Base-by-base conservation (phyloP, 2,113 vertebrate genomes). In the Ciconia maguari region DNA sequence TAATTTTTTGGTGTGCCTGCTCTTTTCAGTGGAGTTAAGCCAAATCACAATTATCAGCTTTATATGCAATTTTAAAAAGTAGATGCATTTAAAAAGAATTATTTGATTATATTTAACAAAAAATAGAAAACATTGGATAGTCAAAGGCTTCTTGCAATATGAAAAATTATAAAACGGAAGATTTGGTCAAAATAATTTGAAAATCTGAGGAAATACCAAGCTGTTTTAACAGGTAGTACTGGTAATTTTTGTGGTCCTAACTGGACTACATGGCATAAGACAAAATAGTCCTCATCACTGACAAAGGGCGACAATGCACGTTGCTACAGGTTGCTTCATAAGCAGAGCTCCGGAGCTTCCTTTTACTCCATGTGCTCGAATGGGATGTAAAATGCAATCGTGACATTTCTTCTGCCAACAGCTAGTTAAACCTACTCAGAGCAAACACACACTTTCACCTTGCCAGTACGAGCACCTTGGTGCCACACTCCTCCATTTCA, bases 311-410 rank as follows among this genome's bases (percentile, higher is more conserved):
- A 15, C 34, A 36, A 9, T 1, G 30, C n/a, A 29, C n/a, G 2
- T 27, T 10, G 48, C 76, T 16, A 3, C 11, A 16, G 17, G 22
- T 27, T 68, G 42, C 51, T 87, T n/a, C 55, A 26, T 15, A 25
- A 82, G 25, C 36, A 21, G 30, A 87, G n/a, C 44, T 72, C 42
- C 1, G 0, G 52, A 72, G 24, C 54, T 93, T 36, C 44, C 13
- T 72, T 64, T 71, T n/a, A 10, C 38, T 83, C 41, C 51, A 8
- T 7, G 2, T 36, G 7, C 46, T 69, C 1, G 0, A 34, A 38
- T 5, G 0, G 3, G 48, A 36, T 11, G 8, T 21, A 48, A 62
- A 71, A 52, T 4, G 6, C 16, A n/a, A 38, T 19, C 0, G 1
- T 15, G 30, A 29, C 13, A 5, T 57, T 74, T 68, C 46, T 85